Base-by-base conservation (phyloP, 2,797 vertebrate genomes). In the Poeciliopsis infans region DNA sequence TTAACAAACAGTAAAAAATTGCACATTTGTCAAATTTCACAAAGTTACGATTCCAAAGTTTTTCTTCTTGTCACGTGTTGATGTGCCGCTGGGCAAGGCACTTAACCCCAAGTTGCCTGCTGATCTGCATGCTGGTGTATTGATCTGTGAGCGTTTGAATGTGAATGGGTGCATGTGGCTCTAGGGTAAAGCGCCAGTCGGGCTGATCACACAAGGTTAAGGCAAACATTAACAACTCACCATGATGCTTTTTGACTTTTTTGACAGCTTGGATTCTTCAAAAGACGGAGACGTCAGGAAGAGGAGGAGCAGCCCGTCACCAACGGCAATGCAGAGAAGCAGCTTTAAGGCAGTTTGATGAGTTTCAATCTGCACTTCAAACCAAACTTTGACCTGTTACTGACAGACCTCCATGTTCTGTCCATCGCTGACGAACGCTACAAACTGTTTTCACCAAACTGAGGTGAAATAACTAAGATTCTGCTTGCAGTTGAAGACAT, bases 181-280 rank as follows among this genome's bases (percentile, higher is more conserved):
- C 49, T 8, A 8, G 20, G 23, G 49, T 53, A 53, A 25, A 53
- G 49, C 49, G 2, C 49, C 49, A 51, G 49, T 3, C 2, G 2
- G 49, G 49, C 49, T 2, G 20, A 23, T 51, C 2, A 20, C 49
- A 6, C 18, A 49, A 16, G 47, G 20, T 51, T 23, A 8, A 20
- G 49, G 10, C 2, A 43, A 23, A 43, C 25, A 69, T 45, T 45
- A 45, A 11, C 41, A 69, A 25, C 23, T 69, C n/a, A 45, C 39
- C 41, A n/a, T n/a, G 33, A 59, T 43, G 7, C n/a, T 45, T 45
- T 43, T 64, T 74, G 80, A 80, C 94, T n/a, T 45, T 45, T 43
- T 64, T 74, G 80, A 80, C 94, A 99, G 98, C 95, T 99, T 13
- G 98, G 98, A 76, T 99, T 99, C 92, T 99, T 99, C 84, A 95